Evolutionary conservation across 1,140 invertebrate species (phyloP), one percentile per base, ranked within the genome.

Genomic region (Ganaspis sp.): DNA sequence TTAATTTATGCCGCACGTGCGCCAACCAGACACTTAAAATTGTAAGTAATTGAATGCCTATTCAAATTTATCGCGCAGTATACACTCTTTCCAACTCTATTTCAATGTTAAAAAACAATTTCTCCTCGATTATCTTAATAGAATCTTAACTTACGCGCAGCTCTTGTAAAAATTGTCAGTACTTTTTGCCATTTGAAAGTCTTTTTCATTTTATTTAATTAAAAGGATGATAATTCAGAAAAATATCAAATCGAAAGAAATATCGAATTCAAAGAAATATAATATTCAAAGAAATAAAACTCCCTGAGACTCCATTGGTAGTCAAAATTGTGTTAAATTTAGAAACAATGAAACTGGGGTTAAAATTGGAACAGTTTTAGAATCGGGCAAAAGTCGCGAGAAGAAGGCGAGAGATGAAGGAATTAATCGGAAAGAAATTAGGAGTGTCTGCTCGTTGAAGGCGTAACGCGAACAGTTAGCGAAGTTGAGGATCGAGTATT

Each of bases 401-500:
- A 17, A 21, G 9, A n/a, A 70, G 72, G 54, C 77, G 74, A 81
- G 79, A 80, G 81, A 75, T 79, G 49, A 78, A 72, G 74, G 79
- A 79, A 81, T 81, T 84, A 81, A 82, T 83, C 79, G 76, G 73
- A 37, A 12, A 23, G 70, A 74, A 70, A 23, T 69, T 38, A 15
- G 11, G 70, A 77, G 70, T 81, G 76, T 74, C 75, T 83, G 79
- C 72, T 79, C 82, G 81, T 69, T 71, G 73, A 74, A 76, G 73
- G 70, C 72, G 80, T 69, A 70, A 54, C 74, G 78, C 79, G 54
- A 23, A 29, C 54, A 64, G 54, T 78, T 78, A 75, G 73, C 71
- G 73, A 83, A 81, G 77, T 81, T 72, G 83, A 78, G 79, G 77
- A 69, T 69, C 76, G 78, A 72, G 79, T 85, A 83, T 83, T 81